Evolutionary conservation across 1,140 invertebrate genomes (phyloP).

Genomic region (Adoxophyes honmai): DNA sequence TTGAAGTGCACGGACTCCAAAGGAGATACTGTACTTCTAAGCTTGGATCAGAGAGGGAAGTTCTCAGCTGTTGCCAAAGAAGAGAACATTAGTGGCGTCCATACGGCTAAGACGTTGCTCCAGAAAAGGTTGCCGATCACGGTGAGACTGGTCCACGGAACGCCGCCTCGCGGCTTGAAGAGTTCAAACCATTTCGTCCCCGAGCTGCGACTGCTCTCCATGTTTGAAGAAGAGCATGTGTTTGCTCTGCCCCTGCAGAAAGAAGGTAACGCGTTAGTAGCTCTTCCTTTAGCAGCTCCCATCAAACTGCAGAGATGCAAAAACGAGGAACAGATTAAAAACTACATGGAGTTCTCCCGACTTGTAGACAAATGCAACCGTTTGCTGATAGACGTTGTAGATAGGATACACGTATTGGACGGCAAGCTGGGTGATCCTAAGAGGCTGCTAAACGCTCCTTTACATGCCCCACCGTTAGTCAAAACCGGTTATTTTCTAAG

Average conservation of each 20-base stretch:
- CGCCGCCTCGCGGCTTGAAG: slow-evolving; percentile 87
- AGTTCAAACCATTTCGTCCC: slow-evolving; percentile 88
- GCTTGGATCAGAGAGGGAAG: slow-evolving; percentile 90
- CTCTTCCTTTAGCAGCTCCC: slow-evolving; percentile 90
- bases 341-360: slow-evolving; percentile 88
- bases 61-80: slow-evolving; percentile 94
- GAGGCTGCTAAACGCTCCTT: slow-evolving; percentile 71
- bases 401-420: slow-evolving; percentile 89
- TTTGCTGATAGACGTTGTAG: slow-evolving; percentile 88
- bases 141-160: slow-evolving; percentile 93
- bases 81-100: slow-evolving; percentile 95
- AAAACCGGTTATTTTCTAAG: slow-evolving; percentile 81
- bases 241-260: slow-evolving; percentile 91
- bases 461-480: slow-evolving; percentile 72
- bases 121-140: slow-evolving; percentile 93
- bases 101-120: slow-evolving; percentile 90
- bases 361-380: slow-evolving; percentile 88
- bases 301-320: slow-evolving; percentile 90
- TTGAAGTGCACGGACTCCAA: slow-evolving; percentile 91
- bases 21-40: slow-evolving; percentile 89
- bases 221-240: slow-evolving; percentile 91
- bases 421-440: slow-evolving; percentile 85
- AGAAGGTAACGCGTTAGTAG: slow-evolving; percentile 86
- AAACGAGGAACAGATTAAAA: slow-evolving; percentile 89
- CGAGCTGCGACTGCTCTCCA: slow-evolving; percentile 88